These are phyloP conservation scores for Pygathrix nemaeus DNA, from an alignment of 2,113 vertebrate genomes.

Conservation along the genomic window DNA sequence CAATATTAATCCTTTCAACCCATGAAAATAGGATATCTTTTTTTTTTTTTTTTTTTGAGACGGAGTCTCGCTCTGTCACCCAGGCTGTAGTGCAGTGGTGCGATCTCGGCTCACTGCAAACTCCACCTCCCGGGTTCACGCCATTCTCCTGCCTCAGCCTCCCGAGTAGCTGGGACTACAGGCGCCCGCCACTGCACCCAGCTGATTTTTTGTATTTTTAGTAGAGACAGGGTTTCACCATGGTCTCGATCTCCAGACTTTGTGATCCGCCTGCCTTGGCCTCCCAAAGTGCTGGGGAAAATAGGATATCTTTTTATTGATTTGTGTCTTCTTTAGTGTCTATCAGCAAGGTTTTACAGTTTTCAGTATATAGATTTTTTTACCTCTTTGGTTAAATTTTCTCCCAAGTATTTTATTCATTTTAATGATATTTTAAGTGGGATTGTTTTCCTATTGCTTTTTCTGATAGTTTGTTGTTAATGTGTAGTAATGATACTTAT, in stretches of 20 bases:
- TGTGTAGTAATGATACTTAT: background rate
- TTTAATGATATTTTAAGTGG: background rate
- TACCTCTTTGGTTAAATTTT: background rate
- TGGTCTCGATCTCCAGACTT: no score
- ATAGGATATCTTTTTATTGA: background rate
- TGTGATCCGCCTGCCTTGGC: no score
- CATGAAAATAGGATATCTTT: background rate
- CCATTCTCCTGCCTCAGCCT: no score
- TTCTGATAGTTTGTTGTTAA: background rate
- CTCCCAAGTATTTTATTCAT: background rate
- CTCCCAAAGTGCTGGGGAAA: background rate
- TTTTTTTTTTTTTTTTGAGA: no score
- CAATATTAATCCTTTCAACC: background rate
- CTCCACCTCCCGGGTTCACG: rapidly evolving
- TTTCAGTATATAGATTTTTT: background rate
- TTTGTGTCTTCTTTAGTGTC: background rate
- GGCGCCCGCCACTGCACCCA: no score
- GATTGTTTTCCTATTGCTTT: background rate
- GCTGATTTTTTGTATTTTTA: no score
- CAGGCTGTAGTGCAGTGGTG: no score
- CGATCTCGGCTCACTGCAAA: no score
- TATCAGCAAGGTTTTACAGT: background rate
- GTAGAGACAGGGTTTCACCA: no score
- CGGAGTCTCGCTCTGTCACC: no score
- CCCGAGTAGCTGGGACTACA: no score